Evolutionary conservation across 2,113 vertebrate genomes (phyloP), one percentile per base, ranked within the genome.

Genomic region (Tinamus guttatus): DNA sequence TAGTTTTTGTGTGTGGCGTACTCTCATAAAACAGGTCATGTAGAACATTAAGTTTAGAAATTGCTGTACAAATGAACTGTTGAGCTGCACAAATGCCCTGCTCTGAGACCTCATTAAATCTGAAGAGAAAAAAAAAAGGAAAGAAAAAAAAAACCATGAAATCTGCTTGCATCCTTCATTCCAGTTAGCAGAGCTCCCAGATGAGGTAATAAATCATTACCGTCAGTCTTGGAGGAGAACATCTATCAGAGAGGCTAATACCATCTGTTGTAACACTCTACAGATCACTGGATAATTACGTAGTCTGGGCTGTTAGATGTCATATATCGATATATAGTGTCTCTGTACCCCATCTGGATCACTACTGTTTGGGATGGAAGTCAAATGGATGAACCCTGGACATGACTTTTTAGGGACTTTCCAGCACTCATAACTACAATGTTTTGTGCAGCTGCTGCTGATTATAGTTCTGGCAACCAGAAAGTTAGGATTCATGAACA

Each of bases 341-440:
- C 40, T 77, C 59, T 67, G 60, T 15, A 41, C 9, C 12, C 21
- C 5, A 4, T 36, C 47, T 76, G 78, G 41, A 69, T 90, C 43
- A 7, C 41, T 76, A 3, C 47, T 2, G 17, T 64, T 78, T 0
- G 0, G 56, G 28, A 22, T 76, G n/a, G 62, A 81, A 87, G n/a
- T 58, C 63, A 85, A 65, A 67, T 58, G 54, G 40, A 76, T 58
- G 4, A 87, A 75, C 32, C 3, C 7, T 64, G 65, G 45, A 30
- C 47, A 16, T 27, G 28, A 60, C 58, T 75, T 71, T 86, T 34
- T 40, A 86, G 82, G 71, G 84, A 40, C 82, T 36, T 91, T 28
- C 69, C 83, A 74, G 59, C 58, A 81, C 56, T 60, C 1, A 0
- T 34, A 68, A 41, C 69, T 64, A 56, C 77, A 32, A 30, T 58